phyloP scores from a whole-genome alignment of 2,797 vertebrate genomes.

The Acrossocheilus wenchowensis region DNA sequence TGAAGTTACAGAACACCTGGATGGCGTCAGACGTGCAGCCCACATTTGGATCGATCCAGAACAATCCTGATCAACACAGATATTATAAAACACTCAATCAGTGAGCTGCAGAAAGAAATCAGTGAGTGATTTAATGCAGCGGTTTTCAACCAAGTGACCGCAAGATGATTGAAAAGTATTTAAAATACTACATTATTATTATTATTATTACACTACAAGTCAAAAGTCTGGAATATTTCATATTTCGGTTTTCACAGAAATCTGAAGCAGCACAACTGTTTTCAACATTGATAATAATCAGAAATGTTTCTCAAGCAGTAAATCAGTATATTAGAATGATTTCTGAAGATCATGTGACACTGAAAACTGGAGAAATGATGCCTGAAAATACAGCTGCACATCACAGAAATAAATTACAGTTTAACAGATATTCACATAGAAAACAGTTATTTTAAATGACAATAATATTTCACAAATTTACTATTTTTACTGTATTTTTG shows the following conservation, averaged over 20 bases:
- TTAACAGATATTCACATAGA: neutral
- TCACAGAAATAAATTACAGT: neutral
- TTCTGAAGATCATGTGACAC: neutral
- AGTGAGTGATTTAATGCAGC: neutral
- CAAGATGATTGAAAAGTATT: neutral
- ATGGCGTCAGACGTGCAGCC: conserved; percentile 95
- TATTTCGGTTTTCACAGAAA: neutral
- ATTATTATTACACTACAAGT: neutral
- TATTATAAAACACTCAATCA: conserved; percentile 24
- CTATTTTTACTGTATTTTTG: neutral
- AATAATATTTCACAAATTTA: neutral
- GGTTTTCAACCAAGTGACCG: too few relatives aligned
- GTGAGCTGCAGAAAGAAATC: neutral
- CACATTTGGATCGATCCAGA: conserved; percentile 97
- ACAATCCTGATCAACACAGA: conserved; percentile 81
- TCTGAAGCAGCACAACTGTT: neutral
- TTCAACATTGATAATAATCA: neutral
- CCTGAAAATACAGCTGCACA: neutral
- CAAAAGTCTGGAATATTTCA: neutral
- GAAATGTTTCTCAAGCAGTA: neutral
- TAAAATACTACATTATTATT: neutral
- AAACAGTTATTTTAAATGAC: neutral
- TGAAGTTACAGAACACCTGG: conserved; percentile 97
- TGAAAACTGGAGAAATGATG: neutral
- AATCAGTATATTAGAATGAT: neutral